phyloP scores from a whole-genome alignment of 2,113 vertebrate species.

The Siphamia tubifer region DNA sequence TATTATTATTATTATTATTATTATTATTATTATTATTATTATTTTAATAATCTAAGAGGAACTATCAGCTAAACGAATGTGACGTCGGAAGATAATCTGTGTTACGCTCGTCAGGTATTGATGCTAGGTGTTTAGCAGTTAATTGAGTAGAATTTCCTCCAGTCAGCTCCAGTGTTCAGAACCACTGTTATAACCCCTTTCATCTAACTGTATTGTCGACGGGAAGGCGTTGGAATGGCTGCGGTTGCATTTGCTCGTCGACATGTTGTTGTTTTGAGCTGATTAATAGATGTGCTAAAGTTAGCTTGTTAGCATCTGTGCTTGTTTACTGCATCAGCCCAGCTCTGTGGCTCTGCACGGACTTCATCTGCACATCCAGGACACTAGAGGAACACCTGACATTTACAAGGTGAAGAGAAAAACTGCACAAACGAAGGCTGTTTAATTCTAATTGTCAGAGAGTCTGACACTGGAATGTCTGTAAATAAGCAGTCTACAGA shows the following conservation, averaged over 20 bases:
- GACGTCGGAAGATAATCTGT: neutral
- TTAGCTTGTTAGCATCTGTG: constrained; percentile 41
- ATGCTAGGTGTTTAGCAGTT: constrained; percentile 29
- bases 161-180: fast-evolving
- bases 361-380: neutral
- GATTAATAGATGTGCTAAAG: constrained; percentile 18
- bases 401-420: constrained; percentile 19
- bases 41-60: constrained; percentile 2
- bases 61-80: neutral
- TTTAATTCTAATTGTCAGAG: neutral
- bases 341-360: neutral
- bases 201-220: fast-evolving
- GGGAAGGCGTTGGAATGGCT: neutral
- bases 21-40: no score
- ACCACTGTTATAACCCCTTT: neutral
- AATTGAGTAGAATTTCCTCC: neutral
- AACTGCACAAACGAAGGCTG: neutral
- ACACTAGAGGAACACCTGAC: neutral
- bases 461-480: no score
- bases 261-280: constrained; percentile 12
- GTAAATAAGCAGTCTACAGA: neutral
- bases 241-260: neutral
- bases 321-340: constrained; percentile 19
- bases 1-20: no score
- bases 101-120: constrained; percentile 5